Base-by-base conservation (phyloP, 2,113 vertebrate genomes). In the Pelecanus crispus region DNA sequence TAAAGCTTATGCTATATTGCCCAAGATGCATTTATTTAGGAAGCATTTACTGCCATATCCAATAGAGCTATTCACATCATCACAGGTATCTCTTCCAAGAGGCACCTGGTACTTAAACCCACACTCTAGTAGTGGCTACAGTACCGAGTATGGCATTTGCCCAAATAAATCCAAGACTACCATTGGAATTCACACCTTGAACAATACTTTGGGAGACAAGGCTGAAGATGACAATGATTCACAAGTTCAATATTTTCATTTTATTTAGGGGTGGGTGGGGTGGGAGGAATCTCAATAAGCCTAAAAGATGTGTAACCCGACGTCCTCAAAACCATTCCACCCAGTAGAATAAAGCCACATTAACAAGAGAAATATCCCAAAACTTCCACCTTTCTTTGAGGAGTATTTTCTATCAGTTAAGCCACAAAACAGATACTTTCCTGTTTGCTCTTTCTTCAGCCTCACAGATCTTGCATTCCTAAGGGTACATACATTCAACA, bases 61-160 rank as follows among this genome's bases (percentile, higher is more conserved):
- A 19, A 17, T 63, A 49, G 59, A 71, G 29, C 42, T 22, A 50
- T 44, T 94, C 53, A 42, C 18, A 78, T 28, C 9, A 40, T 20
- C 16, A 14, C 10, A 18, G 32, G 7, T 10, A 21, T n/a, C 36
- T 75, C 67, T 42, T 2, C 66, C 8, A 12, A 71, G 56, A 80
- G 53, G 19, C 34, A 65, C 4, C 15, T 62, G 16, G 36, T 32
- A 28, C 29, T 73, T 42, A 63, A 70, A 40, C 6, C 52, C 4
- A 4, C 22, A 22, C 15, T 80, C 22, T 18, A 13, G 31, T 3
- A 50, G 47, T 12, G 21, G 22, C 75, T 31, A 3, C 38, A 45
- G 28, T 25, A 31, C 12, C 1, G 4, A 74, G 31, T 1, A 16
- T 3, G 24, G 34, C 7, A 4, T 24, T 38, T 58, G 7, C 10